phyloP scores from a whole-genome alignment of 2,113 vertebrate genomes.

The Accipiter cooperii region DNA sequence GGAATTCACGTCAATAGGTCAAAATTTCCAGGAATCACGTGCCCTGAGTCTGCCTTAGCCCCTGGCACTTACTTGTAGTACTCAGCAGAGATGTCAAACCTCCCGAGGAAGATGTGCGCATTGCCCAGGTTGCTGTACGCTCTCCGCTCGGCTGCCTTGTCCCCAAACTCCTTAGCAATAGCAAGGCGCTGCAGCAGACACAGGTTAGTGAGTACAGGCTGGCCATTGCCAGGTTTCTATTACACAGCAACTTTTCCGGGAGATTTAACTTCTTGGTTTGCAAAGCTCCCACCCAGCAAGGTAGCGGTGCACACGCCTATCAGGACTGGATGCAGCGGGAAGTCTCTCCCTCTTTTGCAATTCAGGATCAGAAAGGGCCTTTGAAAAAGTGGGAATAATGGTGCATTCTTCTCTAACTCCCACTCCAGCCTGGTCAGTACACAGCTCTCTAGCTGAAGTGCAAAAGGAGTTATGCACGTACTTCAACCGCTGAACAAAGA shows the following conservation, averaged over 20 bases:
- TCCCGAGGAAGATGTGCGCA: constrained; percentile 90
- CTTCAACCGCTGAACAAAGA: not conserved
- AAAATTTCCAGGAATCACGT: rapidly evolving
- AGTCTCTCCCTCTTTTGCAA: not conserved
- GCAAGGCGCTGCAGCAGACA: constrained; percentile 82
- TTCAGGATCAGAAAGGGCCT: not conserved
- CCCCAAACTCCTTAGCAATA: constrained; percentile 97
- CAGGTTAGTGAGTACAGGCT: not conserved
- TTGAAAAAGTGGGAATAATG: not conserved
- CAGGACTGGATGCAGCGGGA: not conserved
- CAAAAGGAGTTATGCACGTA: too few species aligned
- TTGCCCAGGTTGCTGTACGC: constrained; percentile 98
- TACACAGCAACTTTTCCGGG: not conserved
- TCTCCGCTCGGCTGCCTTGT: constrained; percentile 90
- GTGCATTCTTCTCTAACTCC: not conserved
- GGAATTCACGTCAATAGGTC: not conserved
- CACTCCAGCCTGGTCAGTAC: not conserved
- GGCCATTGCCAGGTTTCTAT: not conserved
- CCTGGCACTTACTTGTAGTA: constrained; percentile 87
- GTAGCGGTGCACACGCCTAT: rapidly evolving
- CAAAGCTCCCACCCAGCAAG: not conserved
- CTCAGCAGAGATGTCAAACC: constrained; percentile 88
- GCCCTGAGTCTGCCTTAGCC: not conserved
- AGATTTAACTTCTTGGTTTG: rapidly evolving
- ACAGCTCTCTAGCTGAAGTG: not conserved